A percentile compares a stretch with the other conserved stretches of the same genome.
These are phyloP conservation scores for Trematocara nigrifrons DNA, from an alignment of 2,113 vertebrate species.

Conservation along the genomic window DNA sequence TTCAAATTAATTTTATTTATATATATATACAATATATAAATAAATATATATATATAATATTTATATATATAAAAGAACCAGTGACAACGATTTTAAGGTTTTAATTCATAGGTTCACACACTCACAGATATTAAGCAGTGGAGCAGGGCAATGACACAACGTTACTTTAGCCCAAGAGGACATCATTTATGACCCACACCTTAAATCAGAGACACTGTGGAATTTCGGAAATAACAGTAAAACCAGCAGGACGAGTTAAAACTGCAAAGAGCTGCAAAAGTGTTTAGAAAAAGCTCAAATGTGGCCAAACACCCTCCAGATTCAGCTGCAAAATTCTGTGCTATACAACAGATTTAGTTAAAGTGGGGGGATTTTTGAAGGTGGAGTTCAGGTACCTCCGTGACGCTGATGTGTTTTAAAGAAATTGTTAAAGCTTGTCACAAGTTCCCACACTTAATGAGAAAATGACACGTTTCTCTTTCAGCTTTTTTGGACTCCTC, in stretches of 20 bases:
- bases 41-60: too few species aligned
- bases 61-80: neutral
- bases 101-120: neutral
- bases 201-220: neutral
- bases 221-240: neutral
- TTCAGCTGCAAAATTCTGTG: neutral
- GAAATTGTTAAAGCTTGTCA: neutral
- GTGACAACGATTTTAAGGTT: neutral
- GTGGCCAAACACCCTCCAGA: neutral
- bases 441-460: neutral
- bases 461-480: neutral
- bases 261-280: neutral
- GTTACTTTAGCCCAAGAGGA: neutral
- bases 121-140: neutral
- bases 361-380: neutral
- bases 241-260: neutral
- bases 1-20: neutral
- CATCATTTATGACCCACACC: neutral
- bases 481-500: neutral
- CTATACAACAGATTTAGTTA: neutral
- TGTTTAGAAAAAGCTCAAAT: neutral
- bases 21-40: too few species aligned
- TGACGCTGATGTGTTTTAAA: neutral
- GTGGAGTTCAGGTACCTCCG: neutral
- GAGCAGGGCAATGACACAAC: neutral